These are phyloP conservation scores for Hybos culiciformis DNA, from an alignment of 2,888 invertebrate species.

Conservation along the genomic window DNA sequence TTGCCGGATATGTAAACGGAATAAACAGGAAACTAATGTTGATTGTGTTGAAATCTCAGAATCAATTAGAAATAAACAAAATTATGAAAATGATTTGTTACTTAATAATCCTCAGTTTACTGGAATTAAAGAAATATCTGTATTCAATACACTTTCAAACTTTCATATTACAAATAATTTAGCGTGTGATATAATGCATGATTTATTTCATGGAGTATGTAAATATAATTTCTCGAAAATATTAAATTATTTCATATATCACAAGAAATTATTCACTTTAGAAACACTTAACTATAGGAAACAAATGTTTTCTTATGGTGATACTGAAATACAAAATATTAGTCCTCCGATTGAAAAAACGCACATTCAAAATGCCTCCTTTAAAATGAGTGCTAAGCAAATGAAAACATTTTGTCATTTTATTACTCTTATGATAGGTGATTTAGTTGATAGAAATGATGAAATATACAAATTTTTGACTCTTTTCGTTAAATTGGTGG, in stretches of 20 bases:
- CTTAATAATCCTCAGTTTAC: not conserved
- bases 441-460: slow-evolving; percentile 9
- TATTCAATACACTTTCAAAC: no score
- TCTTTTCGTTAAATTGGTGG: slow-evolving; percentile 10
- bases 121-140: no score
- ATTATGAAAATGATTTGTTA: not conserved
- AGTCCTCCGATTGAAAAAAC: slow-evolving; percentile 9
- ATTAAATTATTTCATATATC: not conserved
- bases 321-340: not conserved
- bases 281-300: slow-evolving; percentile 1
- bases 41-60: no score
- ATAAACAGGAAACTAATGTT: no score
- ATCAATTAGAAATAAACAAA: no score
- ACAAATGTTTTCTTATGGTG: slow-evolving; percentile 2
- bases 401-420: slow-evolving; percentile 11
- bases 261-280: not conserved
- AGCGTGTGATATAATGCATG: slow-evolving; percentile 2
- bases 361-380: slow-evolving; percentile 9
- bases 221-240: slow-evolving; percentile 2
- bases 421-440: slow-evolving; percentile 11
- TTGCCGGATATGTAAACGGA: slow-evolving; percentile 1
- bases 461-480: slow-evolving; percentile 2
- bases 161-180: no score
- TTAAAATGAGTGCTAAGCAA: slow-evolving; percentile 12
- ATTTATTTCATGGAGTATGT: not conserved